Base-by-base conservation (phyloP, 2,888 invertebrate species). In the Cryptus armator region DNA sequence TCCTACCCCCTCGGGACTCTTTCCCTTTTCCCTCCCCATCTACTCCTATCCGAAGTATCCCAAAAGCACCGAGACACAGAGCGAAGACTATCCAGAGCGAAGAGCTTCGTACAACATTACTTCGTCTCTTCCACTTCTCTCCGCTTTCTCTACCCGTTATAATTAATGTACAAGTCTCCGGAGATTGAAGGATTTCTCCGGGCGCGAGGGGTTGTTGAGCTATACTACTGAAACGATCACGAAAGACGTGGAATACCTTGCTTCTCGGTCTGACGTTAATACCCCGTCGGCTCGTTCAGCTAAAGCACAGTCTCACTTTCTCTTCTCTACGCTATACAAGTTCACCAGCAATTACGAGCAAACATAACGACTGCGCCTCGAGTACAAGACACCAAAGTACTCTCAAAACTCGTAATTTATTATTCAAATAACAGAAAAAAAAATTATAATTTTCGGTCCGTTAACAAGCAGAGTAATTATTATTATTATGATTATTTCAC, bases 101-200 rank as follows among this genome's bases (percentile, higher is more conserved):
- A 71, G 37, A 74, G 67, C 75, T 77, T 77, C 44, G 37, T 32
- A 24, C 59, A 44, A 48, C 9, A 12, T 44, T 32, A 32, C 44
- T 59, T 59, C n/a, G 56, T 9, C 83, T 66, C 71, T 46, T 32
- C 59, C 48, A 51, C 85, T 56, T 84, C 71, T 53, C 66, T 71
- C 59, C 81, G 66, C 56, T 83, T 76, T 78, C 77, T 70, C 70
- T 62, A 83, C 75, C 78, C 59, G 70, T 75, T 87, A 89, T 92
- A 92, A 91, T 92, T 92, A 92, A 92, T 91, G 89, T 92, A 92
- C 89, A 90, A 88, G 90, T 85, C 91, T 90, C 90, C 85, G 81
- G 92, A 90, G 92, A 90, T 90, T 89, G 90, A 92, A 87, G 88
- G 88, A 86, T 87, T 89, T 86, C 70, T 75, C 37, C 37, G 79